Conservation (phyloP, 2,888 invertebrate species). For the Chironomus riparius region DNA sequence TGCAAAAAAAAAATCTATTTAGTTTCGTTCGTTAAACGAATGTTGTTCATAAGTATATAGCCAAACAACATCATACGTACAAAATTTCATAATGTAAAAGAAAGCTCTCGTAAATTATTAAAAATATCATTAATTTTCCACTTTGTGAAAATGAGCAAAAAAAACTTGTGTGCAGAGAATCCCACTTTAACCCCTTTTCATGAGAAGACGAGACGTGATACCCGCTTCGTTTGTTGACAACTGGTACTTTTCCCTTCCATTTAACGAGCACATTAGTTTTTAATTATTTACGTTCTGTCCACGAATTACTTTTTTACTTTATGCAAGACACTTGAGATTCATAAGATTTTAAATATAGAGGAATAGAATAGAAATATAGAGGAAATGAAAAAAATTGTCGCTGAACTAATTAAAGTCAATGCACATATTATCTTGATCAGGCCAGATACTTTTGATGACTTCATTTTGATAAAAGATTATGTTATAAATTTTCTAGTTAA, state of each 20-base stretch:
- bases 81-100: not conserved
- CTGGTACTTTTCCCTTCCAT: slow-evolving; percentile 22
- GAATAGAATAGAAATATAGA: too few relatives aligned
- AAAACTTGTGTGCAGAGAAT: not conserved
- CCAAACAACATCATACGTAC: not conserved
- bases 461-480: too few relatives aligned
- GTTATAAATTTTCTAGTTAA: too few relatives aligned
- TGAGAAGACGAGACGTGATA: slow-evolving; percentile 2
- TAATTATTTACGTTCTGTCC: slow-evolving; percentile 21
- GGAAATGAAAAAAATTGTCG: too few relatives aligned
- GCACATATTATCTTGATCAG: too few relatives aligned
- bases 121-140: slow-evolving; percentile 25
- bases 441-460: too few relatives aligned
- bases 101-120: slow-evolving; percentile 13
- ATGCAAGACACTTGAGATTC: not conserved
- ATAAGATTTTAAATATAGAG: too few relatives aligned
- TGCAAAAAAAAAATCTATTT: too few relatives aligned
- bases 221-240: slow-evolving; percentile 17
- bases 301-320: not conserved
- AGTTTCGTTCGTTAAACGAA: too few relatives aligned
- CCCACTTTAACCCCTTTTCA: slow-evolving; percentile 16
- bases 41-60: too few relatives aligned
- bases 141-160: not conserved
- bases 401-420: too few relatives aligned
- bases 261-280: slow-evolving; percentile 25